Evolutionary conservation across 2,113 vertebrate genomes (phyloP), one percentile per base, ranked within the genome.

Genomic region (Malaclemys terrapin): DNA sequence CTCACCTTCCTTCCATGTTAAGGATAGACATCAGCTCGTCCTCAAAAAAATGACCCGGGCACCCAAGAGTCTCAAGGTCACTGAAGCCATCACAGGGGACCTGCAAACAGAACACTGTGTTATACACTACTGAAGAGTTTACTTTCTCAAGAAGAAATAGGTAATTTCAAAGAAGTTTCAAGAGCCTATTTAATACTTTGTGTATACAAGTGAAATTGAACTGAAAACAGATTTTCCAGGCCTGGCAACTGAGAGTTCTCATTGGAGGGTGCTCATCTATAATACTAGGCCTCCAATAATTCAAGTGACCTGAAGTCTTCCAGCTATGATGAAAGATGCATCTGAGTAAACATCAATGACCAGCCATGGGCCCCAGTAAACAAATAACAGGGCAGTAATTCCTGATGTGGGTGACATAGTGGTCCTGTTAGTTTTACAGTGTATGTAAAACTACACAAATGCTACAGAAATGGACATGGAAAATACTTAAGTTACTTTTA

Each of bases 21-120:
- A 99, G 98, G 90, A 99, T 99, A 91, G 99, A 99, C 96, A 99
- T 98, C 91, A 99, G 98, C 96, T 99, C 99, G 89, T 99, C 99
- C 98, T 99, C 99, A 97, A 99, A 99, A 97, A 99, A 99, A 92
- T 99, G 99, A 97, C 99, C 98, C 1, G 99, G 99, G 91, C 99
- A 99, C 5, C 98, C 99, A 0, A 99, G 98, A 24, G 98, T 99
- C 97, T 99, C 99, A 52, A 99, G 99, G 98, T 99, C 99, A 93
- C 99, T 99, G 97, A 99, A 99, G 92, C 99, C 99, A 81, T 99
- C 99, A 88, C 99, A 99, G 91, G 99, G 98, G 65, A 99, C 99
- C 98, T 99, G 45, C 98, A 98, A 89, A 92, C n/a, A 95, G 93
- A 53, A 86, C n/a, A 78, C 10, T 0, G 13, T 84, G 29, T 90